Evolutionary conservation across 2,113 vertebrate genomes (phyloP), one percentile per base, ranked within the genome.

Genomic region (Misgurnus mizolepis): DNA sequence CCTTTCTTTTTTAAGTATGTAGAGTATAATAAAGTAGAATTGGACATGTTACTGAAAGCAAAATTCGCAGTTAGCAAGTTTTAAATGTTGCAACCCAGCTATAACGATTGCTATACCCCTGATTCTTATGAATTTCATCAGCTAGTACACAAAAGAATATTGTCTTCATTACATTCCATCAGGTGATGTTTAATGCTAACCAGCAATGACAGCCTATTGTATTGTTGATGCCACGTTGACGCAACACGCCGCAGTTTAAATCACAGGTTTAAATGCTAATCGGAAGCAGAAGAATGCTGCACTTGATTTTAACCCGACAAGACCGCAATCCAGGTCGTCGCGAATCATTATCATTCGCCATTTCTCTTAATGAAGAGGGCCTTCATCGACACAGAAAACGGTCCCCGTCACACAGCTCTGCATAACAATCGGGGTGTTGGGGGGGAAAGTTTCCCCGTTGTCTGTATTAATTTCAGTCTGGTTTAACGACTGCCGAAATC

Each of bases 401-500:
- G 61, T 77, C 76, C 41, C 17, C 82, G 79, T 82, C 84, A 83
- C 69, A 67, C 79, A 85, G 80, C 86, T 87, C 85, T 80, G 89
- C 88, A 90, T 90, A 90, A 91, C 85, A 90, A 89, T 91, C 88
- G 89, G 85, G 85, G 83, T 83, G 84, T 3, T 61, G 4, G 9
- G 75, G 45, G 34, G 43, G 55, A 88, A 91, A 90, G 87, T 93
- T 92, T 91, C 85, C 87, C 90, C 83, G 89, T 91, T 92, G 93
- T 93, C 93, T 92, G 86, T 90, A 90, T 93, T 93, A 91, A 94
- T 94, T 94, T 92, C 88, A 88, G 88, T 94, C 92, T 92, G 89
- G 91, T 93, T 92, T 93, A 93, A 92, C 87, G 91, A 92, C 86
- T 80, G 87, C 86, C 11, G 76, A 83, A 89, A 93, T 93, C 91